Evolutionary conservation across 1,140 invertebrate species (phyloP).

Genomic region (Chionoecetes opilio): DNA sequence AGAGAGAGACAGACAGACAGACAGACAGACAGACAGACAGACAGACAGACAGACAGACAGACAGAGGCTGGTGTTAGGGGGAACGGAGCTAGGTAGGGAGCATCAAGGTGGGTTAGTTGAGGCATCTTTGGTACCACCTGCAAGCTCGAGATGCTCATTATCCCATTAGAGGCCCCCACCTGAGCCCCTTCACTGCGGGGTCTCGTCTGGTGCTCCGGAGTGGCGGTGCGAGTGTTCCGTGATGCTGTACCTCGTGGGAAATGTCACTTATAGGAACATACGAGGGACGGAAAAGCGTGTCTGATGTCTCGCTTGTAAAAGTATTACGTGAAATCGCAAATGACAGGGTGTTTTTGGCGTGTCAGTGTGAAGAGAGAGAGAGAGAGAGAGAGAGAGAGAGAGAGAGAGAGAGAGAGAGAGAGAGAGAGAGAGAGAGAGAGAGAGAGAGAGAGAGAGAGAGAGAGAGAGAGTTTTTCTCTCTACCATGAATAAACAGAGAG

Average conservation of each 20-base stretch:
- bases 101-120: neutral
- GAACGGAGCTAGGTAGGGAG: neutral
- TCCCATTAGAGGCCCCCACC: neutral
- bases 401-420: too few species aligned
- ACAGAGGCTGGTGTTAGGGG: neutral
- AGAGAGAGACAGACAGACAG: too few species aligned
- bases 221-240: neutral
- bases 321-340: conserved; percentile 21
- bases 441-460: too few species aligned
- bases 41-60: neutral
- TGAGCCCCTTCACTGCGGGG: neutral
- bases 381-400: conserved; percentile 6
- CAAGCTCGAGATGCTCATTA: neutral
- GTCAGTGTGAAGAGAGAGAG: neutral
- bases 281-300: neutral
- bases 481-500: too few species aligned
- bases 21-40: too few species aligned
- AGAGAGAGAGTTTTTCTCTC: too few species aligned
- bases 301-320: neutral
- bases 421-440: too few species aligned
- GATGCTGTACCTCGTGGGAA: neutral
- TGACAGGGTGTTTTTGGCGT: neutral
- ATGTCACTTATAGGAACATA: neutral
- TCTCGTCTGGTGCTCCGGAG: neutral
- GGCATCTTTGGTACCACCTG: conserved; percentile 3